Base-by-base conservation (phyloP, 2,888 invertebrate genomes). In the Noctuana brunneofusca region DNA sequence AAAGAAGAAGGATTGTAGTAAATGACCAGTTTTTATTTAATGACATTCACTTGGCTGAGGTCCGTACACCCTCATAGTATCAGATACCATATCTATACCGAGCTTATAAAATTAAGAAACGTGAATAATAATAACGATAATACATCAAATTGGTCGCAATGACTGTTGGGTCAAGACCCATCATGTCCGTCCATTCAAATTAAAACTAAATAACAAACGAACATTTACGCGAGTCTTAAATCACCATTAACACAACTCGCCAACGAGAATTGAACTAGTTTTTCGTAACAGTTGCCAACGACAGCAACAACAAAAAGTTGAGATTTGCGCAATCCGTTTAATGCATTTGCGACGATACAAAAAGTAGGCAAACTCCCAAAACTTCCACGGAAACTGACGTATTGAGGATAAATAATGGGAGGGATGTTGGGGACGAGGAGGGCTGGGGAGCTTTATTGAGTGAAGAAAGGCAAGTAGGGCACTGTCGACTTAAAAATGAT, bases 291-390 rank as follows among this genome's bases (percentile, higher is more conserved):
- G 43, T 53, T 59, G 59, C 53, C 43, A 52, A 22, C 30, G 58
- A 59, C 58, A 35, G 32, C 16, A 22, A 16, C 53, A 20, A 57
- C 14, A 43, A 50, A 59, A 59, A 59, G 59, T 59, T 59, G 43
- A 53, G 46, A 53, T 32, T 14, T 6, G 54, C 64, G 65, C 68
- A 68, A 68, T 69, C 66, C 63, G 58, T 67, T 65, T 68, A 67
- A 68, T 68, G 69, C 66, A 63, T 68, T 66, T 60, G 58, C 64
- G 68, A 68, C 64, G 63, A 60, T 63, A 58, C 58, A 67, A 68
- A 59, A 59, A 59, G 32, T 32, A 14, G 52, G 43, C 20, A 46
- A 58, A 43, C 52, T 59, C 18, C 22, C 18, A 41, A 4, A 59
- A 53, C 43, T 59, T 59, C 50, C 32, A 6, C 14, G 11, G 12